phyloP scores from a whole-genome alignment of 1,140 invertebrate genomes.

The Drosophila elegans region DNA sequence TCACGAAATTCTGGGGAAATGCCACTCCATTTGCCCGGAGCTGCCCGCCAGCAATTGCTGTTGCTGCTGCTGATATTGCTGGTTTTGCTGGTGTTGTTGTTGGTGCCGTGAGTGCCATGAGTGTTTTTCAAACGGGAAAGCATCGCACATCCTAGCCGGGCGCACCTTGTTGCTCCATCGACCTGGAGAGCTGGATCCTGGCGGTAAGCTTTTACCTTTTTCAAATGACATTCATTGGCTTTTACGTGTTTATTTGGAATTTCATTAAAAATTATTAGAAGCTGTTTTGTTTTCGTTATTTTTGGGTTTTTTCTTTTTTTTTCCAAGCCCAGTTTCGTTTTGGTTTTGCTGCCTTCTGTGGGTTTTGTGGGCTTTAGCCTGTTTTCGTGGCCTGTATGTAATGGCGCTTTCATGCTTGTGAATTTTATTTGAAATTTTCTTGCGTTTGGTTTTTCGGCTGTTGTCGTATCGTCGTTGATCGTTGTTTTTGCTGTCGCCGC shows the following conservation, averaged over 20 bases:
- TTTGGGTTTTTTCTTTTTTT: background rate
- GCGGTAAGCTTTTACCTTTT: conserved; percentile 73
- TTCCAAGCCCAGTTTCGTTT: conserved; percentile 12
- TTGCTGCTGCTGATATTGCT: conserved; percentile 29
- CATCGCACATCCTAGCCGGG: conserved; percentile 58
- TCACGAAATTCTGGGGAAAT: conserved; percentile 25
- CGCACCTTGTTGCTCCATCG: conserved; percentile 69
- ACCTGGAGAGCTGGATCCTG: conserved; percentile 24
- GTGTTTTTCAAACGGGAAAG: conserved; percentile 67
- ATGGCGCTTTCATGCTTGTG: conserved; percentile 80
- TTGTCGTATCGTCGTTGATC: conserved; percentile 47
- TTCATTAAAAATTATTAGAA: conserved; percentile 83
- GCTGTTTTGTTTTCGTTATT: conserved; percentile 72
- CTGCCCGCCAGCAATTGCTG: conserved; percentile 70
- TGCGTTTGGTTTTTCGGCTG: conserved; percentile 65
- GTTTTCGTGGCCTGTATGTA: conserved; percentile 60
- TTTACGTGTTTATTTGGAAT: conserved; percentile 82
- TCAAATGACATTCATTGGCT: conserved; percentile 82
- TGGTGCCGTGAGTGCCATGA: conserved; percentile 16
- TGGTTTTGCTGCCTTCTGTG: conserved; percentile 55
- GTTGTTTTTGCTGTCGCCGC: conserved; percentile 25
- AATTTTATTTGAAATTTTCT: conserved; percentile 83
- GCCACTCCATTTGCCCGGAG: conserved; percentile 68
- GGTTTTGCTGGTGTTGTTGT: conserved; percentile 19
- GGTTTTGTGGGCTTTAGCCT: conserved; percentile 62